Conservation (phyloP, 2,797 vertebrate genomes). For the Tarsius wallacei region DNA sequence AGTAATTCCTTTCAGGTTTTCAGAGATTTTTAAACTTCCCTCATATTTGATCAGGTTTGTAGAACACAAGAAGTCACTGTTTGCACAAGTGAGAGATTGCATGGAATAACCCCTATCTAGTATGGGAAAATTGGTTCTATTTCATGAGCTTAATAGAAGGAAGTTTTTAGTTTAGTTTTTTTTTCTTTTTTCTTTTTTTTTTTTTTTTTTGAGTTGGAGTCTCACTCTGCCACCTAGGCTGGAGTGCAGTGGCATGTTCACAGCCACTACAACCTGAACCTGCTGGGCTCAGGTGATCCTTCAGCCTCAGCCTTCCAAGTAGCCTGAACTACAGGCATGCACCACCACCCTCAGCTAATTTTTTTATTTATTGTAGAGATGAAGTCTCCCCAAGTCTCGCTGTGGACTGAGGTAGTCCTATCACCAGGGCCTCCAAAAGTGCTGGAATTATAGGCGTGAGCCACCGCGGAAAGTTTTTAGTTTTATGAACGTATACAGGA, state of each 20-base stretch:
- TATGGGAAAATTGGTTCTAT: neutral
- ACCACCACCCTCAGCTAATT: neutral
- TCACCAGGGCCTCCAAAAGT: neutral
- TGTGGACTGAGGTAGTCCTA: neutral
- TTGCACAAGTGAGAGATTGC: neutral
- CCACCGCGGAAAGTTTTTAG: neutral
- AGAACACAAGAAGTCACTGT: conserved; percentile 7
- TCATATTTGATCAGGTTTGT: neutral
- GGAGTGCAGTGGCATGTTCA: neutral
- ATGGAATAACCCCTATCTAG: neutral
- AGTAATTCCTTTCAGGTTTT: conserved; percentile 8
- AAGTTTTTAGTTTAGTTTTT: neutral
- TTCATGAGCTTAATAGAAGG: conserved; percentile 55
- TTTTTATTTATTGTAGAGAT: neutral
- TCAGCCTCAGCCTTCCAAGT: neutral
- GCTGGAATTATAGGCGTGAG: neutral
- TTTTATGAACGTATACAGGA: too few relatives aligned
- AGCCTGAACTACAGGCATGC: neutral
- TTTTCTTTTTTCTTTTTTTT: neutral
- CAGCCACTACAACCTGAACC: neutral
- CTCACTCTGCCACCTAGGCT: neutral
- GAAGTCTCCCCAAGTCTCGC: neutral
- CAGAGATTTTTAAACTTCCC: neutral
- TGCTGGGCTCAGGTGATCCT: too few relatives aligned
- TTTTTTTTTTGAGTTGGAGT: neutral